These are phyloP conservation scores for Cliona cf. orientalis DNA, from an alignment of 37 sponge, comb jelly and placozoan genomes.

Conservation along the genomic window DNA sequence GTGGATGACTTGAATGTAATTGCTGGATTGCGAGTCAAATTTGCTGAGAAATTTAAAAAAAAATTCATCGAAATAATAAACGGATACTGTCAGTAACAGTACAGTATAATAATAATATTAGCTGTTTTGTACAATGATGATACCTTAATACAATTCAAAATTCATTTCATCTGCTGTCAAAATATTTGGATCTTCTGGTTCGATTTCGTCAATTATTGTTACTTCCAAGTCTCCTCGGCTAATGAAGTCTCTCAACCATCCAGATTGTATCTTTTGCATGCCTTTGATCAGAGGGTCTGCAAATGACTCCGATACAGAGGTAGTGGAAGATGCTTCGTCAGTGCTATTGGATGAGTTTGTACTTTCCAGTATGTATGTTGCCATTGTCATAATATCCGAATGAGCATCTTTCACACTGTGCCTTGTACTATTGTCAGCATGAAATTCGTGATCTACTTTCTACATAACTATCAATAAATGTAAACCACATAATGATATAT, in stretches of 20 bases:
- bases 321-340: too few species aligned
- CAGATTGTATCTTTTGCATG: not conserved
- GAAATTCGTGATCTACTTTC: not conserved
- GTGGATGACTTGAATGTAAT: not conserved
- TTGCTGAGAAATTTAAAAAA: not conserved
- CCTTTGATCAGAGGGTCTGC: not conserved
- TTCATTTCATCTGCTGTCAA: not conserved
- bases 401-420: not conserved
- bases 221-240: not conserved
- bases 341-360: not conserved
- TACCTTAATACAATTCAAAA: not conserved
- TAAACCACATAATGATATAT: not conserved
- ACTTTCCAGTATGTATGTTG: not conserved
- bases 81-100: not conserved
- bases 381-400: not conserved
- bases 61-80: too few species aligned
- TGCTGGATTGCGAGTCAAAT: not conserved
- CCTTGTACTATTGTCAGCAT: not conserved
- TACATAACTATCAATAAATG: not conserved
- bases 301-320: too few species aligned
- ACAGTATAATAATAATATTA: not conserved
- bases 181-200: not conserved
- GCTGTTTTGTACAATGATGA: not conserved
- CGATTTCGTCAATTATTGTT: not conserved
- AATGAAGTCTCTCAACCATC: not conserved